Evolutionary conservation across 2,797 vertebrate species (phyloP), one percentile per base, ranked within the genome.

Genomic region (Lagocephalus sceleratus): DNA sequence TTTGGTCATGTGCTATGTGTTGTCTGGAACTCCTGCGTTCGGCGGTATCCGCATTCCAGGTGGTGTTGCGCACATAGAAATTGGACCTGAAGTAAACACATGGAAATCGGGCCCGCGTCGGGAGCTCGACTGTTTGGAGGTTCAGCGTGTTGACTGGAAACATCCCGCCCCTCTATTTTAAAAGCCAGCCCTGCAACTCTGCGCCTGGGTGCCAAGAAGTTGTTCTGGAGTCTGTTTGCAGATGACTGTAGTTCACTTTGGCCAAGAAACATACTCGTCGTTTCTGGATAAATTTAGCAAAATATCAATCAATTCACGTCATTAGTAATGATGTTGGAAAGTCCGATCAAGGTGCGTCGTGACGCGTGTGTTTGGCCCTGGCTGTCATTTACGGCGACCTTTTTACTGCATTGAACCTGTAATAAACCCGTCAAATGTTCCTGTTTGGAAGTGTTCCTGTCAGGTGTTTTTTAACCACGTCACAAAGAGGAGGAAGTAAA

Each of bases 61-160:
- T 92, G 89, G 88, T 93, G 94, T 97, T 94, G 94, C 95, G 95
- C 94, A 96, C 92, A 93, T 94, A 88, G 73, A 94, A 96, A 94
- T 94, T 78, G 89, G 92, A 92, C 83, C 90, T 87, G 89, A 88
- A 87, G 90, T 92, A 92, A 94, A 94, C 92, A 92, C 89, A 76
- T 67, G 83, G 51, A 77, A 71, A 75, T 71, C n/a, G 35, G 72
- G 71, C 68, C 57, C 42, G 52, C 51, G 56, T 14, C 32, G 32
- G 32, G 32, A 35, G 32, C 32, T 14, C 11, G 29, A 32, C 29
- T 32, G 32, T 10, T 35, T 3, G 32, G 10, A 35, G 32, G 32
- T 35, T 10, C 32, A 14, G 32, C 32, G 32, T 14, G 32, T 67
- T 10, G 22, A 20, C 47, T 53, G 66, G 51, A 59, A 61, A 69